phyloP scores from a whole-genome alignment of 1,140 invertebrate species.

The Drosophila hydei region DNA sequence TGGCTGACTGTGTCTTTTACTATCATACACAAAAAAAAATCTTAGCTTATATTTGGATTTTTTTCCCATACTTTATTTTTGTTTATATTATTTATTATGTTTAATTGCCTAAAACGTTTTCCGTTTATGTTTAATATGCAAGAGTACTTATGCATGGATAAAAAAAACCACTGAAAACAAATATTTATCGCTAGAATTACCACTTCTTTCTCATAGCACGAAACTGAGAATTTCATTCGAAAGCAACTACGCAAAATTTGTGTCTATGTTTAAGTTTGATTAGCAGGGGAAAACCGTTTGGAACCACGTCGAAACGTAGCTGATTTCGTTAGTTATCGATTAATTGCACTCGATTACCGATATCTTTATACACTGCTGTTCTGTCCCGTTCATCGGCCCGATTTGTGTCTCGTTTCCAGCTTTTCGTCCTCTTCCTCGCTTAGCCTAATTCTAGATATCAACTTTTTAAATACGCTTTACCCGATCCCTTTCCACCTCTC shows the following conservation, averaged over 20 bases:
- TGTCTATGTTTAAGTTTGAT: slow-evolving; percentile 14
- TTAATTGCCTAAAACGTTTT: slow-evolving; percentile 59
- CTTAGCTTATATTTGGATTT: slow-evolving; percentile 25
- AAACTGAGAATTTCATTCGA: slow-evolving; percentile 5
- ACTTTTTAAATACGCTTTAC: too few relatives aligned
- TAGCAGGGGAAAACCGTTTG: neutral
- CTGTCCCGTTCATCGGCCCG: neutral
- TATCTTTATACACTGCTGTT: neutral
- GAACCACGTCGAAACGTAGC: neutral
- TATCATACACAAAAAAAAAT: slow-evolving; percentile 65
- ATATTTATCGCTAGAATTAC: slow-evolving; percentile 33
- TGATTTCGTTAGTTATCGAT: neutral
- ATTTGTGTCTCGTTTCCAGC: too few relatives aligned
- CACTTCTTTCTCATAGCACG: neutral
- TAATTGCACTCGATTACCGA: slow-evolving; percentile 1
- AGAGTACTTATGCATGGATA: slow-evolving; percentile 31
- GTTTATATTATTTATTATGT: slow-evolving; percentile 7
- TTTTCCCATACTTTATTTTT: slow-evolving; percentile 11
- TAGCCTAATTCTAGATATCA: neutral
- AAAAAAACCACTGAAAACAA: slow-evolving; percentile 26
- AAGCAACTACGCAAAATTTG: slow-evolving; percentile 25
- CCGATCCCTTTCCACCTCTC: neutral
- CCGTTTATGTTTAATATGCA: slow-evolving; percentile 44
- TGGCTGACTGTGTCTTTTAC: slow-evolving; percentile 26
- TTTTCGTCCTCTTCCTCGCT: neutral